Conservation (phyloP, 2,113 vertebrate genomes). For the Orientallactaga bullata region DNA sequence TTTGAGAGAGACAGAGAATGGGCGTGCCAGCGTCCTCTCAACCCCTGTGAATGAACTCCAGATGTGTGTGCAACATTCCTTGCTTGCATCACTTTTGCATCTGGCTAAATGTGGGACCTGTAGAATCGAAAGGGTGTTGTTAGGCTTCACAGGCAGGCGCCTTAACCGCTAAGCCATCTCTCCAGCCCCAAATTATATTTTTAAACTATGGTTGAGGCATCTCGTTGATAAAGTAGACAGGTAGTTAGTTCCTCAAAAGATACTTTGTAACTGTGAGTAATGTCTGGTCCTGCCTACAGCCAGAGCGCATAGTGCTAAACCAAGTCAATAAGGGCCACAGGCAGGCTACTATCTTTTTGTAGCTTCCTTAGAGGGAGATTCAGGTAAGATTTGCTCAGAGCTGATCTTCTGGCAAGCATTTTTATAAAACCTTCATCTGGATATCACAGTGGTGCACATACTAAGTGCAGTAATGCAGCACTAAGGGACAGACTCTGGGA, state of each 20-base stretch:
- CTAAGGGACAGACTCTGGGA: background rate
- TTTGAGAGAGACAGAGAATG: too few species aligned
- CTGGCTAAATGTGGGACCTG: too few species aligned
- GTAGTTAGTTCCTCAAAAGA: background rate
- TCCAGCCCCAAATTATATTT: conserved; percentile 59
- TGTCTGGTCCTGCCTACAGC: background rate
- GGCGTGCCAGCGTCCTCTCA: too few species aligned
- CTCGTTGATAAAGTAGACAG: background rate
- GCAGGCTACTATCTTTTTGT: background rate
- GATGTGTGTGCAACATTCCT: too few species aligned
- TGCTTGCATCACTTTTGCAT: too few species aligned
- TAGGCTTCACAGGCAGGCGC: too few species aligned
- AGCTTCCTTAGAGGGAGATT: background rate
- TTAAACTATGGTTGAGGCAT: conserved; percentile 33
- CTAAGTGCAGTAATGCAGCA: background rate
- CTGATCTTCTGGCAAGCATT: background rate
- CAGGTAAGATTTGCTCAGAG: background rate
- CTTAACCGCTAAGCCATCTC: too few species aligned
- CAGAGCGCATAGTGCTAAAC: background rate
- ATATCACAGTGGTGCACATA: background rate
- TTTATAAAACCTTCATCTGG: background rate
- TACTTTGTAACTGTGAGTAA: background rate
- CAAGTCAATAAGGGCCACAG: background rate
- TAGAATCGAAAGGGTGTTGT: too few species aligned
- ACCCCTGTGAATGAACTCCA: too few species aligned